Evolutionary conservation across 2,113 vertebrate species (phyloP), one percentile per base, ranked within the genome.

Genomic region (Rhynchomys soricoides): DNA sequence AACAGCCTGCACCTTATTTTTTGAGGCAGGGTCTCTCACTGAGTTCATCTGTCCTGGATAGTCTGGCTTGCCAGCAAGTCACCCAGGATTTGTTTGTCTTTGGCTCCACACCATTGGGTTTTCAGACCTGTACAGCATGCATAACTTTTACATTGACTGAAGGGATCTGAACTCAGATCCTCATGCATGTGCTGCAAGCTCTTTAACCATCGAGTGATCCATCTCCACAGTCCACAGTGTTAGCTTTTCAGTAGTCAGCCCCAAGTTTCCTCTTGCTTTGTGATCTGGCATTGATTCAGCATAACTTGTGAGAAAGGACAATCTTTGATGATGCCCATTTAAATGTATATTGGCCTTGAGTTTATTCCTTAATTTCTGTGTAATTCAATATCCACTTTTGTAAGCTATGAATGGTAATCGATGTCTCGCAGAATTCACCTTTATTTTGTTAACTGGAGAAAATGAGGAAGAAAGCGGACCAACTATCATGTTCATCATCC

Each of bases 401-500:
- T n/a, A 87, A 87, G 50, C 64, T n/a, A 13, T 4, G 13, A 86
- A 48, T 62, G 52, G 7, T 1, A 68, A 83, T 50, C 5, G 0
- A 62, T 57, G 31, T n/a, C 21, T 93, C 55, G 5, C 21, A 90
- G 37, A 40, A 62, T 57, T 92, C 64, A 75, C 15, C 40, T 96
- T 86, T 78, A 52, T 78, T 93, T 89, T 83, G 29, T 81, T 93
- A 87, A 90, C 40, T 81, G 55, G 88, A 90, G 48, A 64, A 52
- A 91, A 70, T 26, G 73, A 91, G 89, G 68, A 62, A 89, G 71
- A 83, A 70, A 90, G 45, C 12, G 59, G 96, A 43, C 0, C 50
- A 70, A 19, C 4, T 13, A 11, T 75, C 88, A 81, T 4, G 83
- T 31, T 43, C n/a, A 74, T 40, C 55, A 34, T 74, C 78, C 66